A percentile compares a stretch with the other conserved stretches of the same genome.
phyloP scores from a whole-genome alignment of 1,140 invertebrate species.

The Magallana ariakensis region DNA sequence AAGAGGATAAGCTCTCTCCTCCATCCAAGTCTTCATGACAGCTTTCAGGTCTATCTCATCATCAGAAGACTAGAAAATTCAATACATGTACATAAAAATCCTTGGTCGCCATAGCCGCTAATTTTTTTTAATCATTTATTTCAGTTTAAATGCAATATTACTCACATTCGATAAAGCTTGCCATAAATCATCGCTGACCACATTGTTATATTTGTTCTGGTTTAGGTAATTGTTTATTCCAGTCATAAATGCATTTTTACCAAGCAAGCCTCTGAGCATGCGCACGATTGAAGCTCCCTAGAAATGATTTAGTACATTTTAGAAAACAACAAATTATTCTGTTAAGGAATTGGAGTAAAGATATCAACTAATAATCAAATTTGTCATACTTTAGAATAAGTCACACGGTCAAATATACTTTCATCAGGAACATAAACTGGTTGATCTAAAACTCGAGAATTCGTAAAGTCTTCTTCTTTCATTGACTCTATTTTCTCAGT shows the following conservation, averaged over 20 bases:
- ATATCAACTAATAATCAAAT: too few species aligned
- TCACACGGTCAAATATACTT: not conserved
- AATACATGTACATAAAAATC: too few species aligned
- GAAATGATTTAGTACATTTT: not conserved
- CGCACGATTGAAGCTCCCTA: conserved; percentile 91
- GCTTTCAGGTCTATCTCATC: conserved; percentile 80
- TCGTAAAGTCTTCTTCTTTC: not conserved
- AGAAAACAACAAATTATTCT: too few species aligned
- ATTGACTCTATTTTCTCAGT: not conserved
- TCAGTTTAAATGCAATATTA: too few species aligned
- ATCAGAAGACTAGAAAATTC: conserved; percentile 16
- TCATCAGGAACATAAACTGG: not conserved
- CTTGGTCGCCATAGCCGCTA: too few species aligned
- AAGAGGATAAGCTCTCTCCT: conserved; percentile 92
- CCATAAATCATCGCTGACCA: conserved; percentile 74
- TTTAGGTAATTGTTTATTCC: conserved; percentile 72
- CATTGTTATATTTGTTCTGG: conserved; percentile 70
- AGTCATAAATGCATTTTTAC: conserved; percentile 66
- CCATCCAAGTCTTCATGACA: conserved; percentile 94
- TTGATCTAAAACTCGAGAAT: not conserved
- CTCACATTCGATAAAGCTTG: conserved; percentile 68
- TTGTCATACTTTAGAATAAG: not conserved
- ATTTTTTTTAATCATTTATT: too few species aligned
- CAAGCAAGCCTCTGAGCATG: conserved; percentile 72
- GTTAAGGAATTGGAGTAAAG: too few species aligned